Percentiles rank a stretch among this genome's conserved stretches.
These are phyloP conservation scores for Berghia stephanieae DNA, from an alignment of 1,140 invertebrate species.

Conservation along the genomic window DNA sequence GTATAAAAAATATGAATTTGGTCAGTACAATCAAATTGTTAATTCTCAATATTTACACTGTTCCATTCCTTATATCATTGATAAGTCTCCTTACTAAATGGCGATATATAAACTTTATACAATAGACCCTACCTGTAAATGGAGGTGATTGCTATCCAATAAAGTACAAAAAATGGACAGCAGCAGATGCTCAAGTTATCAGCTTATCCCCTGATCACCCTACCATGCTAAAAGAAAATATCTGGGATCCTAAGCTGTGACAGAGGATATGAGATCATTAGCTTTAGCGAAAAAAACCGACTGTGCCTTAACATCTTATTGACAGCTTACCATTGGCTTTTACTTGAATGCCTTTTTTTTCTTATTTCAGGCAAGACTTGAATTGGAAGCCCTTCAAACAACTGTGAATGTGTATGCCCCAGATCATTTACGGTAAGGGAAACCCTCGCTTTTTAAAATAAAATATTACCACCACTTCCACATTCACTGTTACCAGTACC, in stretches of 20 bases:
- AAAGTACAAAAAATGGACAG: too few relatives aligned
- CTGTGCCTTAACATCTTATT: not conserved
- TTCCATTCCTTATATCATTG: too few relatives aligned
- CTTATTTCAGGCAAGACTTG: constrained; percentile 53
- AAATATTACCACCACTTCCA: not conserved
- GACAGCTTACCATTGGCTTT: not conserved
- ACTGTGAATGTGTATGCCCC: constrained; percentile 56
- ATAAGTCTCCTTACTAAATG: too few relatives aligned
- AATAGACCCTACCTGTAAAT: too few relatives aligned
- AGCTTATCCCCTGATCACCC: not conserved
- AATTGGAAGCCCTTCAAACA: constrained; percentile 55
- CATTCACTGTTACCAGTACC: not conserved
- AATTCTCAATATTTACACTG: too few relatives aligned
- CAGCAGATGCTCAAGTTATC: too few relatives aligned
- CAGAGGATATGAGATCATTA: not conserved
- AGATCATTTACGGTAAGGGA: constrained; percentile 46
- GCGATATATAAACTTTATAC: too few relatives aligned
- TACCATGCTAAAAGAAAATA: not conserved
- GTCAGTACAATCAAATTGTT: too few relatives aligned
- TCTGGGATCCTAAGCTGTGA: not conserved
- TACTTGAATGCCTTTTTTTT: constrained; percentile 17
- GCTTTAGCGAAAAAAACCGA: not conserved
- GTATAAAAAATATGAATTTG: too few relatives aligned
- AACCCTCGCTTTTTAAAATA: not conserved
- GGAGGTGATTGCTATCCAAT: too few relatives aligned